Percentiles rank a stretch among this genome's conserved stretches.
These are phyloP conservation scores for Tamias sibiricus DNA, from an alignment of 2,113 vertebrate species.

Conservation along the genomic window DNA sequence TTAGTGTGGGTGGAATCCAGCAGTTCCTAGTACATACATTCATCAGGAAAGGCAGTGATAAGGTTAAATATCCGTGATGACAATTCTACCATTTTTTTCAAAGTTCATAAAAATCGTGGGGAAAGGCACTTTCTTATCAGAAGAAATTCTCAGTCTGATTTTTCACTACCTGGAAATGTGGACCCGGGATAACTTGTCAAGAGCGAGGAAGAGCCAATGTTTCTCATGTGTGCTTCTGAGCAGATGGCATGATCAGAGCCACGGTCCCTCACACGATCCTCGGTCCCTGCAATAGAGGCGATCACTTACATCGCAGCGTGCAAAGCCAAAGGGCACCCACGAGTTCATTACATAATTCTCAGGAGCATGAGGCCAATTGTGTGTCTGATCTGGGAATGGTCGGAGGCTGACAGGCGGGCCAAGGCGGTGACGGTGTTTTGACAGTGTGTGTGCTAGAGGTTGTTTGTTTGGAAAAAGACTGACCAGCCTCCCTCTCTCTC, in stretches of 20 bases:
- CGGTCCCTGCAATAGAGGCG: background rate
- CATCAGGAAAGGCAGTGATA: background rate
- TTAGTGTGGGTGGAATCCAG: background rate
- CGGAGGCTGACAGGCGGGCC: background rate
- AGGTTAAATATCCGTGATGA: background rate
- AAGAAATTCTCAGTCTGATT: background rate
- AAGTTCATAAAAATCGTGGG: background rate
- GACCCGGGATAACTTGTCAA: background rate
- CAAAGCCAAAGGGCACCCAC: constrained; percentile 42
- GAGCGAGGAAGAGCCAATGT: background rate
- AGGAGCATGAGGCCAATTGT: background rate
- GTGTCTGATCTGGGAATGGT: background rate
- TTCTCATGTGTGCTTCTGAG: background rate
- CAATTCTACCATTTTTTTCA: constrained; percentile 22
- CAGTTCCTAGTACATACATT: background rate
- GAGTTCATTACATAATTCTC: constrained; percentile 69
- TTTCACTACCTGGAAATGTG: background rate
- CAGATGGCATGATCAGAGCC: background rate
- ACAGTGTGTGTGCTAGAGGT: constrained; percentile 25
- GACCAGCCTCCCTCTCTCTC: too few relatives aligned
- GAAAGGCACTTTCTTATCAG: constrained; percentile 16
- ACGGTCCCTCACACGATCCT: accelerated
- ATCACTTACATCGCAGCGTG: background rate
- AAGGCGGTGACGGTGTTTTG: background rate
- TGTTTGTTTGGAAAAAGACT: constrained; percentile 67